Evolutionary conservation across 2,797 vertebrate genomes (phyloP), one percentile per base, ranked within the genome.

Genomic region (Enteromius anoplus): DNA sequence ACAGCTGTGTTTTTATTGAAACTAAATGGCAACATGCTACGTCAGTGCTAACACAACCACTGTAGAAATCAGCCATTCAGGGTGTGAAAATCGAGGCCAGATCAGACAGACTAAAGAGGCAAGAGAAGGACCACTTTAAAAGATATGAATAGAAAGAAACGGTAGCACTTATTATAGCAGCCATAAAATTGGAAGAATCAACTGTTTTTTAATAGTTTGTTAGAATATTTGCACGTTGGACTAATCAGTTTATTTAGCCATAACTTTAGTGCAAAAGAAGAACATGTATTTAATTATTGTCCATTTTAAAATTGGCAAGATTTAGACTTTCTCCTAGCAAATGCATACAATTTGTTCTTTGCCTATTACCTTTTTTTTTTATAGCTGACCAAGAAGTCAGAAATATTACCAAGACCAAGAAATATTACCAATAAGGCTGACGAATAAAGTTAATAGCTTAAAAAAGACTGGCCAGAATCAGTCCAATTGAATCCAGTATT

Each of bases 401-500:
- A 70, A n/a, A 26, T 29, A 32, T 72, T 71, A 51, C 17, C 47
- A 53, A 53, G 47, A 53, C 42, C 42, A 45, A 23, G n/a, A 70
- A n/a, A 45, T 10, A 32, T 72, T 71, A 51, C 17, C 47, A 53
- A 53, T 29, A 73, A 34, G 19, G 29, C 5, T 21, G 7, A 19
- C 0, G 11, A 73, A 73, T 53, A 73, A 73, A 73, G 29, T 14
- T 34, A 73, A 11, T 73, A 53, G 2, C 19, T 8, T 66, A 37
- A 49, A 53, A n/a, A 19, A 37, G 29, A n/a, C 29, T 34, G 29
- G 19, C 47, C 19, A 26, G 21, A 78, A 75, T 58, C n/a, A 68
- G 21, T 64, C 78, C 66, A 73, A 75, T 62, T 64, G 45, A 60
- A 51, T 37, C 62, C 70, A 77, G 60, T 23, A 72, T 70, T 85